Percentiles rank a stretch among this genome's conserved stretches.
These are phyloP conservation scores for Frankliniella fusca DNA, from an alignment of 2,888 invertebrate species.

Conservation along the genomic window DNA sequence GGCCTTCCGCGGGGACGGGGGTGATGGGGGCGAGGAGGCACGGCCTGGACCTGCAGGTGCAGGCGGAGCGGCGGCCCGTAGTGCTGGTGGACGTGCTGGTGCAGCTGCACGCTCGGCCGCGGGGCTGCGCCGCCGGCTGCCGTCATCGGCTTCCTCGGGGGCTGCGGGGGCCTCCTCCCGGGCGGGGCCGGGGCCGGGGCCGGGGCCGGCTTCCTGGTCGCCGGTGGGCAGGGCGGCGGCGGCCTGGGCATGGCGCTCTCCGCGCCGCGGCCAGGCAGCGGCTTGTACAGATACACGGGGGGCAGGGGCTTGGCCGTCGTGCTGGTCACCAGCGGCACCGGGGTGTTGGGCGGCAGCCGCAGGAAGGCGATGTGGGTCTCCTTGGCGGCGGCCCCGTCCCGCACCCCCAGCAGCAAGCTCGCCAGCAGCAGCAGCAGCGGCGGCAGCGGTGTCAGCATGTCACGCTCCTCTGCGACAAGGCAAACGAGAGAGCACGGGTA, in stretches of 20 bases:
- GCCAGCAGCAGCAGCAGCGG: slow-evolving; percentile 6
- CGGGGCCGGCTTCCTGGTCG: background rate
- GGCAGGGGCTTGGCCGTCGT: background rate
- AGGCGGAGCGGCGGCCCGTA: background rate
- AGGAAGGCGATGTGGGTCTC: slow-evolving; percentile 23
- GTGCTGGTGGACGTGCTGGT: slow-evolving; percentile 7
- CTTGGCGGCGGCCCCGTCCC: background rate
- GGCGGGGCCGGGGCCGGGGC: background rate
- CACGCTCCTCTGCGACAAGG: background rate
- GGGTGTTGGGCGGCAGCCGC: slow-evolving; percentile 16
- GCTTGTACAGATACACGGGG: slow-evolving; percentile 14
- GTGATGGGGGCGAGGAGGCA: too few relatives aligned
- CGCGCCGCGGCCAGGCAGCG: background rate
- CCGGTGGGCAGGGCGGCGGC: background rate
- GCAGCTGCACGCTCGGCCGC: background rate
- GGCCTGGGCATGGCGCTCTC: background rate
- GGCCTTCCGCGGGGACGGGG: background rate
- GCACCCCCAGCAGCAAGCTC: background rate
- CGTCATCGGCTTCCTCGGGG: background rate
- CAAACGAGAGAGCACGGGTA: too few relatives aligned
- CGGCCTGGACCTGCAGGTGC: background rate
- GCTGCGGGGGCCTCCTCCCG: background rate
- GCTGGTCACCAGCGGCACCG: background rate
- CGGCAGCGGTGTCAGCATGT: slow-evolving; percentile 4
- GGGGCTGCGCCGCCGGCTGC: background rate